Evolutionary conservation across 2,888 invertebrate genomes (phyloP), one percentile per base, ranked within the genome.

Genomic region (Polydrusus pterygomalis): DNA sequence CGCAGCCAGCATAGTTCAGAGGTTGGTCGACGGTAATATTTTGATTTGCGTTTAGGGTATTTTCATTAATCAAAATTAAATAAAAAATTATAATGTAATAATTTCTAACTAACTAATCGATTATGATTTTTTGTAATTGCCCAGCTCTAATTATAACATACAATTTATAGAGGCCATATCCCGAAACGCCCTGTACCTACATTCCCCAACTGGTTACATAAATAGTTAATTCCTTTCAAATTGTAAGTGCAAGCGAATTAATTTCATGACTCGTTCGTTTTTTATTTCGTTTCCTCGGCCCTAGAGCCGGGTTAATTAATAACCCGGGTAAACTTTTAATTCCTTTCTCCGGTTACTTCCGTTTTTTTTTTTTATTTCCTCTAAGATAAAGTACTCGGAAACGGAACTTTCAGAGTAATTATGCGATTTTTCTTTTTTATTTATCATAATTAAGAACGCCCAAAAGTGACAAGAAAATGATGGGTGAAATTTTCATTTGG

Each of bases 361-460:
- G 30, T 63, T 63, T 63, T 63, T 63, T 45, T 30, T 30, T 30
- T 34, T 25, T 25, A 43, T 63, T 63, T 63, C 45, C 43, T 40
- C 20, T 45, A 30, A 63, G 45, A 63, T 63, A 63, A 63, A 63
- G 6, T 18, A 13, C 63, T 25, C 20, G 25, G 30, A 25, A 25
- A 63, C 20, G 18, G 45, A 63, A 45, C 20, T 63, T 45, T 17
- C 25, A 25, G 62, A 63, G 45, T 63, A 63, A 63, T 63, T 63
- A 63, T 34, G 34, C 56, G 9, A 34, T 56, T 56, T 56, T 56
- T 56, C 30, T 56, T 56, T 34, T 34, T 34, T 51, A 51, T 51
- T 51, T 51, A 1, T 8, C 8, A 13, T 51, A 20, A 51, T 51
- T 51, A 51, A 20, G 20, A 18, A 9, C 6, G 2, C 34, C 34